phyloP scores from a whole-genome alignment of 1,140 invertebrate species.

The Orchesella cincta region DNA sequence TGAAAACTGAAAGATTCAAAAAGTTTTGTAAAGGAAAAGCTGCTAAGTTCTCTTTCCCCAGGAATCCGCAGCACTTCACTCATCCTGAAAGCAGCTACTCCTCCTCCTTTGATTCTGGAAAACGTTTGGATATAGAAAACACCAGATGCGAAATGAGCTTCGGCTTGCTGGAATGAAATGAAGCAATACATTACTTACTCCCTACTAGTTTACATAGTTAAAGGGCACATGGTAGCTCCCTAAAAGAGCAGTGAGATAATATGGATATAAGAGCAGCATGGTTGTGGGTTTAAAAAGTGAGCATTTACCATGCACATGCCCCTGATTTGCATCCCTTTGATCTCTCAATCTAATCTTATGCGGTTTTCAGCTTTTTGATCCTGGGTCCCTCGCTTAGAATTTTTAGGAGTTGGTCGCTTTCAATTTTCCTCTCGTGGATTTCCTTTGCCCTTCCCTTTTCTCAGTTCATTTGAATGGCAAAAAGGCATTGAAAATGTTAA shows the following conservation, averaged over 20 bases:
- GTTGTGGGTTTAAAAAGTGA: not conserved
- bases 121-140: not conserved
- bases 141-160: not conserved
- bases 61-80: not conserved
- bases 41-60: not conserved
- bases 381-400: not conserved
- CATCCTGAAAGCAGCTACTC: not conserved
- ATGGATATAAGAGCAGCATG: not conserved
- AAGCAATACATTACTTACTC: no score
- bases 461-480: no score
- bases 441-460: not conserved
- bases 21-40: not conserved
- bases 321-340: conserved; percentile 51
- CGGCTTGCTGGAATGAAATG: no score
- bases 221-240: conserved; percentile 1
- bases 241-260: not conserved
- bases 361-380: conserved; percentile 43
- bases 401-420: not conserved
- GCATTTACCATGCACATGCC: not conserved
- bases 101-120: not conserved
- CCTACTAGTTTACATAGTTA: not conserved
- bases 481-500: no score
- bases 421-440: conserved; percentile 13
- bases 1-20: not conserved
- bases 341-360: conserved; percentile 50